Evolutionary conservation across 2,113 vertebrate genomes (phyloP).

Genomic region (Dermatemys mawii): DNA sequence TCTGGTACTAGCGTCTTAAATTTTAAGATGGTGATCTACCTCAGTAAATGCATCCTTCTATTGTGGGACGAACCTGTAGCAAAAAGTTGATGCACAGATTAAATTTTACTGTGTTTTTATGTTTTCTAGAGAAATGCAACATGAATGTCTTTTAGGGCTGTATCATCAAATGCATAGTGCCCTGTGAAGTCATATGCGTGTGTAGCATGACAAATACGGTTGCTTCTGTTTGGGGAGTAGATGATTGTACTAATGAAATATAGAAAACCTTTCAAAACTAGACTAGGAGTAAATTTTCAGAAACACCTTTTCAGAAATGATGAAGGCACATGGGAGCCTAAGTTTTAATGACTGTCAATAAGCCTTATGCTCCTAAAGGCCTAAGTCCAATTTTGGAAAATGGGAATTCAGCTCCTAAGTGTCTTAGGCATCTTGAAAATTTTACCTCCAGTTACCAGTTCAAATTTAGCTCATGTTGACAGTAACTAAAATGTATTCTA

Average conservation of each 20-base stretch:
- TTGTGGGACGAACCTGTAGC: neutral
- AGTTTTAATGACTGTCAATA: conserved; percentile 13
- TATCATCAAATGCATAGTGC: neutral
- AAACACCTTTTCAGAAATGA: conserved; percentile 37
- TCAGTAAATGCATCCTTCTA: neutral
- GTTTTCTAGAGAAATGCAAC: conserved; percentile 13
- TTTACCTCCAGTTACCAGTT: neutral
- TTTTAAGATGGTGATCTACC: neutral
- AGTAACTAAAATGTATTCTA: neutral
- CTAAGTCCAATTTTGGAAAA: conserved; percentile 35
- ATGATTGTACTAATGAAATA: conserved; percentile 30
- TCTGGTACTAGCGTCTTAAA: neutral
- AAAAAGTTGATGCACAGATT: neutral
- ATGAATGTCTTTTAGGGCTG: neutral
- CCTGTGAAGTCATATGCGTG: neutral
- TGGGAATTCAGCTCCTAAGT: neutral
- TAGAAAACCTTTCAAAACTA: conserved; percentile 48
- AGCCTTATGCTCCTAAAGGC: conserved; percentile 28
- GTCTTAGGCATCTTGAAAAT: neutral
- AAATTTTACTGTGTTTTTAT: neutral
- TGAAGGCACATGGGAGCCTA: conserved; percentile 14
- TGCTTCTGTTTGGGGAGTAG: conserved; percentile 58
- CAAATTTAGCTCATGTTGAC: neutral
- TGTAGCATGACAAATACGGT: conserved; percentile 28
- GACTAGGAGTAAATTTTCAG: conserved; percentile 47